phyloP scores from a whole-genome alignment of 2,113 vertebrate species.

The Neomonachus schauinslandi region DNA sequence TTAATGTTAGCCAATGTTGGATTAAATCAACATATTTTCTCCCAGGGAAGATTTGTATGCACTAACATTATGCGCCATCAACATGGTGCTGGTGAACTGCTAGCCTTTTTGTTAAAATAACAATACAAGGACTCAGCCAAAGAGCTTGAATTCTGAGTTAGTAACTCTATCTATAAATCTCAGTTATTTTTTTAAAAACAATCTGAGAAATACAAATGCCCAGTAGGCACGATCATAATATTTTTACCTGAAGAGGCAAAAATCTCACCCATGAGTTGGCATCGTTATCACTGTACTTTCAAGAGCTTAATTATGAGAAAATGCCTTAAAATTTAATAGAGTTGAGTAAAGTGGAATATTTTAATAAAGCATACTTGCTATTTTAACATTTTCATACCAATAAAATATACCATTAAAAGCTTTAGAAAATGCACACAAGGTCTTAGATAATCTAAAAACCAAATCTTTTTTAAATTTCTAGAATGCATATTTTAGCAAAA shows the following conservation, averaged over 20 bases:
- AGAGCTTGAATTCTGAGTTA: background rate
- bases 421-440: background rate
- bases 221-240: background rate
- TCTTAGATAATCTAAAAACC: slow-evolving; percentile 22
- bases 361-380: slow-evolving; percentile 25
- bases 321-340: slow-evolving; percentile 53
- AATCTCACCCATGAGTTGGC: background rate
- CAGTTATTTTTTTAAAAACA: background rate
- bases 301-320: slow-evolving; percentile 36
- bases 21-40: background rate
- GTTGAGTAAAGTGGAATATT: slow-evolving; percentile 20
- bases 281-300: background rate
- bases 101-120: background rate
- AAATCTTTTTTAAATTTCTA: background rate
- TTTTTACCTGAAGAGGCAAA: background rate
- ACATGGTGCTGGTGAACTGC: background rate
- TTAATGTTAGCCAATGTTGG: background rate
- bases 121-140: background rate
- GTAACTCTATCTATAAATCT: background rate
- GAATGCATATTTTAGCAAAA: slow-evolving; percentile 35
- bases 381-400: background rate
- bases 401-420: slow-evolving; percentile 29
- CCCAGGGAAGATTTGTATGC: background rate
- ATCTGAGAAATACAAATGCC: background rate
- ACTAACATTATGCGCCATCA: background rate